Conservation (phyloP, 2,113 vertebrate species). For the Oreochromis niloticus region DNA sequence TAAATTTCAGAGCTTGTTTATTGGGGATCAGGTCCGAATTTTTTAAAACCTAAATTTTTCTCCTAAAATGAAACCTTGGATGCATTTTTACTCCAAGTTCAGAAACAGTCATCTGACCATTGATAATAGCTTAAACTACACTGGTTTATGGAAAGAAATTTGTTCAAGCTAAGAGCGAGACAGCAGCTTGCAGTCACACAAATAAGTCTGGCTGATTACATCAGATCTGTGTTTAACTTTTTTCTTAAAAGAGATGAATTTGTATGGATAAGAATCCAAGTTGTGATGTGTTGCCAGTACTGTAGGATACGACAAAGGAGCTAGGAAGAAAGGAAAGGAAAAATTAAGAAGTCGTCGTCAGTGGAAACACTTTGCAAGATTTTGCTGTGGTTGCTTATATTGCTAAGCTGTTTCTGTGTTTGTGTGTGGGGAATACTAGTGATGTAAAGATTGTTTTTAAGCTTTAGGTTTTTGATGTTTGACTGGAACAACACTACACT, state of each 20-base stretch:
- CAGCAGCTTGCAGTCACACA: background rate
- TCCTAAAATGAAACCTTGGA: background rate
- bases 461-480: background rate
- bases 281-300: slow-evolving; percentile 33
- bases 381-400: background rate
- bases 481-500: background rate
- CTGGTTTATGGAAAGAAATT: background rate
- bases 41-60: background rate
- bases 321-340: background rate
- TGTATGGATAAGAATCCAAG: slow-evolving; percentile 85
- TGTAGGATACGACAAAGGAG: background rate
- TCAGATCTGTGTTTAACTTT: background rate
- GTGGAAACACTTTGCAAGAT: background rate
- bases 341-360: background rate
- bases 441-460: background rate
- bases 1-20: background rate
- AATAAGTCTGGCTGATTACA: background rate
- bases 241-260: background rate
- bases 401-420: background rate
- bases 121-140: background rate
- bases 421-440: background rate
- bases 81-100: background rate
- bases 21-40: rapidly evolving
- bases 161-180: background rate
- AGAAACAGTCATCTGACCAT: background rate